Base-by-base conservation (phyloP, 1,140 invertebrate genomes). In the Drosophila sturtevanti region DNA sequence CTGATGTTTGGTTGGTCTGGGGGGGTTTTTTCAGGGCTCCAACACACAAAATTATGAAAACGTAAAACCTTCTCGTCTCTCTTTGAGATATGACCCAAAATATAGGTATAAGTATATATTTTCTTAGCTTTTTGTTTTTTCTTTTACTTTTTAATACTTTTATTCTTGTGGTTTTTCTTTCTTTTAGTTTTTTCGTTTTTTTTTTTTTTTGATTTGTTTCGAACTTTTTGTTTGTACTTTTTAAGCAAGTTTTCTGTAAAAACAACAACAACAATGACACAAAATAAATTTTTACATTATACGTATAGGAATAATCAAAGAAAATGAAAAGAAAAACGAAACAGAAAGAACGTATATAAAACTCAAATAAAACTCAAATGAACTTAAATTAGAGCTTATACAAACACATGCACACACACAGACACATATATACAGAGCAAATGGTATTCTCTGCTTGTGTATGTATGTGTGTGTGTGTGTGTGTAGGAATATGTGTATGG, bases 161-260 rank as follows among this genome's bases (percentile, higher is more conserved):
- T 31, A 31, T 31, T 4, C 27, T 31, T 31, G 27, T 31, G 27
- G 27, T 37, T 61, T 66, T 67, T 68, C 65, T 68, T 41, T 14
- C 52, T 65, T 63, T 52, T 31, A 14, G 21, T 72, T 60, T 31
- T 35, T 69, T 76, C 60, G 56, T 67, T 54, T 21, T 75, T 81
- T 78, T 61, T 66, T 63, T 66, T 60, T 59, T 70, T 55, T 35
- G 44, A 22, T 71, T 61, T 64, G 70, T 63, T 78, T 86, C 79
- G 41, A 87, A 86, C 67, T 70, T 77, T 76, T 48, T 76, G 16
- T 48, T 66, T 81, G 82, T 79, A 86, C 82, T 87, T 89, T 79
- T 82, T 89, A 87, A 86, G 84, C 86, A 87, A 87, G 84, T 89
- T 82, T 89, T 87, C 82, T 87, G 82, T 86, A 87, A 87, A 86